phyloP scores from a whole-genome alignment of 1,140 invertebrate species.

The Hycleus cichorii region DNA sequence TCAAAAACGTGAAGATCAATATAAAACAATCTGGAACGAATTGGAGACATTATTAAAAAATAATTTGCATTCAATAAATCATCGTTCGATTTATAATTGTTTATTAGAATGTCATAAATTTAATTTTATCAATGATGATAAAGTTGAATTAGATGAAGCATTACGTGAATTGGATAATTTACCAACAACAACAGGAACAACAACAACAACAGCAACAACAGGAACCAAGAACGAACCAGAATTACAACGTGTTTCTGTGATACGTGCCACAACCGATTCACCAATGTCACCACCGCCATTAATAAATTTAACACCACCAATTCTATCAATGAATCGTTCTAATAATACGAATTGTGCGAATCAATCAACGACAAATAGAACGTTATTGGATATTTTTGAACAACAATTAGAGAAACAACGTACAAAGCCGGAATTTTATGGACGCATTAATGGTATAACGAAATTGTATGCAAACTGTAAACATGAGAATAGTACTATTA shows the following conservation, averaged over 20 bases:
- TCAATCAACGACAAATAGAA: no score
- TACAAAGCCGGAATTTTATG: no score
- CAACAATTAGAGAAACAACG: no score
- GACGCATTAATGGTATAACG: no score
- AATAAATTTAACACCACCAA: slow-evolving; percentile 35
- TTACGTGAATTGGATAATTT: slow-evolving; percentile 31
- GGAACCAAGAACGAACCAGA: slow-evolving; percentile 26
- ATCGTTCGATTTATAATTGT: slow-evolving; percentile 75
- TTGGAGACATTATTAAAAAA: slow-evolving; percentile 75
- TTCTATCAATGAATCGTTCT: slow-evolving; percentile 22
- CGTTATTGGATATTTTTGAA: no score
- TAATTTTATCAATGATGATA: slow-evolving; percentile 42
- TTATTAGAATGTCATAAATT: slow-evolving; percentile 70
- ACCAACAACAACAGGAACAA: slow-evolving; percentile 19
- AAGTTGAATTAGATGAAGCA: slow-evolving; percentile 49
- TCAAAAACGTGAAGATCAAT: slow-evolving; percentile 77
- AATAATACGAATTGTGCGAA: slow-evolving; percentile 1
- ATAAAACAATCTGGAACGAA: slow-evolving; percentile 82
- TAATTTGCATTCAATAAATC: slow-evolving; percentile 59
- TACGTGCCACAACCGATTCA: slow-evolving; percentile 72
- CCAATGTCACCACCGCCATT: slow-evolving; percentile 66
- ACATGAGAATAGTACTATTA: no score
- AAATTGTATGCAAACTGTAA: no score
- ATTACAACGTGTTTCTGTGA: slow-evolving; percentile 57
- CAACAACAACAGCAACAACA: slow-evolving; percentile 16